These are phyloP conservation scores for Dynastes hyllus DNA, from an alignment of 2,888 invertebrate species.

Conservation along the genomic window DNA sequence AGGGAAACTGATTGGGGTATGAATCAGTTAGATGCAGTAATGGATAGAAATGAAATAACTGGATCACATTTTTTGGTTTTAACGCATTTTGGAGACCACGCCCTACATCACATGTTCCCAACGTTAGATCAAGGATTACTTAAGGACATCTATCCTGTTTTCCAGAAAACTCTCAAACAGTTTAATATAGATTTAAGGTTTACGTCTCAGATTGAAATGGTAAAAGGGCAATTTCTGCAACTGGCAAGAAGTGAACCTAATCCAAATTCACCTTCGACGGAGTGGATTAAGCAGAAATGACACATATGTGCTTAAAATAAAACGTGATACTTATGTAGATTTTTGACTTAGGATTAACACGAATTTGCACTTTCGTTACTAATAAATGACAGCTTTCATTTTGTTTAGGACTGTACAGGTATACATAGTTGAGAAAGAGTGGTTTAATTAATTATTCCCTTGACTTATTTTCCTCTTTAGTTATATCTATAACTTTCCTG, in stretches of 20 bases:
- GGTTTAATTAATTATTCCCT: too few species aligned
- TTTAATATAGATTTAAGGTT: constrained; percentile 74
- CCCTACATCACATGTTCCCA: constrained; percentile 87
- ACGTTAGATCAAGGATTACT: constrained; percentile 85
- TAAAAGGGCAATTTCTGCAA: constrained; percentile 81
- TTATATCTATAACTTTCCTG: too few species aligned
- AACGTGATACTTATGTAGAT: too few species aligned
- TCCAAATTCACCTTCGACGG: constrained; percentile 57
- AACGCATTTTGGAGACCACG: constrained; percentile 85
- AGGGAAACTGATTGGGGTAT: constrained; percentile 84
- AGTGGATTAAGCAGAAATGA: background rate
- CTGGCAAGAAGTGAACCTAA: constrained; percentile 72
- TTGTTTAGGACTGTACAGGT: too few species aligned
- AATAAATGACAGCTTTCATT: too few species aligned
- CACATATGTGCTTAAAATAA: background rate
- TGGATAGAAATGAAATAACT: constrained; percentile 81
- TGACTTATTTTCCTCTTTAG: too few species aligned
- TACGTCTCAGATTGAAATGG: constrained; percentile 75
- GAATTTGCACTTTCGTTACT: too few species aligned
- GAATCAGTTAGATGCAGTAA: constrained; percentile 82
- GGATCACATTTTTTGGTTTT: constrained; percentile 79
- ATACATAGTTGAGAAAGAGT: too few species aligned
- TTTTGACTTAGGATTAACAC: too few species aligned
- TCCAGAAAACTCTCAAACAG: constrained; percentile 78
- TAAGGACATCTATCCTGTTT: constrained; percentile 77